These are phyloP conservation scores for Drosophila oshimai DNA, from an alignment of 1,140 invertebrate species.

Conservation along the genomic window DNA sequence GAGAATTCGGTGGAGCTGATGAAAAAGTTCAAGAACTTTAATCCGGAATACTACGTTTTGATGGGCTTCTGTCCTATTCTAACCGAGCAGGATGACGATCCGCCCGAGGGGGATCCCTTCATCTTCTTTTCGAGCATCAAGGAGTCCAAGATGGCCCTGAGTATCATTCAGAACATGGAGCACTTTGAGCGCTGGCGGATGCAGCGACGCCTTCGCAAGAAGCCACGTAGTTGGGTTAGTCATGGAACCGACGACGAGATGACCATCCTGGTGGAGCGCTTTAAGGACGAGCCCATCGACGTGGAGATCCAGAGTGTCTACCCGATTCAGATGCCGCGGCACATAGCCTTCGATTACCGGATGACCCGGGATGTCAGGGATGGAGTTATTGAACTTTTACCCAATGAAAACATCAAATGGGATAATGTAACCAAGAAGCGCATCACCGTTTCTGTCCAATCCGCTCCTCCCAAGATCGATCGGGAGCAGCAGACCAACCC, in stretches of 20 bases:
- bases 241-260: slow-evolving; percentile 87
- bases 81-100: slow-evolving; percentile 86
- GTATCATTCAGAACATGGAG: slow-evolving; percentile 84
- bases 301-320: slow-evolving; percentile 86
- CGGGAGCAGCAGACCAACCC: slow-evolving; percentile 87
- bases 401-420: slow-evolving; percentile 84
- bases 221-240: slow-evolving; percentile 85
- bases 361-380: slow-evolving; percentile 85
- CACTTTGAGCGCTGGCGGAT: slow-evolving; percentile 85
- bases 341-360: slow-evolving; percentile 77
- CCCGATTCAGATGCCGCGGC: slow-evolving; percentile 84
- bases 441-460: slow-evolving; percentile 84
- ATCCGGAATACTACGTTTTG: slow-evolving; percentile 84
- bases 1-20: slow-evolving; percentile 82
- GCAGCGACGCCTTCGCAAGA: slow-evolving; percentile 86
- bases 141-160: slow-evolving; percentile 83
- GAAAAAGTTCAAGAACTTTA: slow-evolving; percentile 83
- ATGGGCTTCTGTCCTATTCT: slow-evolving; percentile 88
- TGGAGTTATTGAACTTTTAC: slow-evolving; percentile 86
- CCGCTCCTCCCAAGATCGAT: slow-evolving; percentile 80
- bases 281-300: slow-evolving; percentile 85
- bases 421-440: slow-evolving; percentile 85
- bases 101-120: slow-evolving; percentile 86
- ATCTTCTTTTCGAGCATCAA: slow-evolving; percentile 84
- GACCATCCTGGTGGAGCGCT: slow-evolving; percentile 83